Percentiles rank a stretch among this genome's conserved stretches.
Evolutionary conservation across 2,888 invertebrate species (phyloP).

Genomic region (Parnassius orleans): DNA sequence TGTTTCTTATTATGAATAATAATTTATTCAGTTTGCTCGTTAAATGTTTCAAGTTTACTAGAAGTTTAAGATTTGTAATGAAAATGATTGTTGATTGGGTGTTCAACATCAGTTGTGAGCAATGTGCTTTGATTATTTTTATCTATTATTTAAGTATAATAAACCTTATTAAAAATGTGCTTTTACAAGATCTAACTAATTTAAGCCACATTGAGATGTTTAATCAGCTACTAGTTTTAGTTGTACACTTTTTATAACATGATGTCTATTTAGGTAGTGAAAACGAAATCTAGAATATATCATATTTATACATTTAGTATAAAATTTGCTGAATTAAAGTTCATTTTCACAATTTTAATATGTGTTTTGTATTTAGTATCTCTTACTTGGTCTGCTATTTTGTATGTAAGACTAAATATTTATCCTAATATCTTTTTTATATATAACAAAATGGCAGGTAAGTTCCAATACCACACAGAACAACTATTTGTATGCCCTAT

Average conservation of each 20-base stretch:
- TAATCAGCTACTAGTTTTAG: constrained; percentile 81
- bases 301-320: constrained; percentile 82
- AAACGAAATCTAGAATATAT: constrained; percentile 80
- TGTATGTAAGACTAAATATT: not conserved
- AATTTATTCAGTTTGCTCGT: constrained; percentile 81
- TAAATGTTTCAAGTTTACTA: constrained; percentile 81
- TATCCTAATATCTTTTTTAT: no score
- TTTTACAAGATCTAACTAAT: constrained; percentile 80
- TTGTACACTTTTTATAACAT: constrained; percentile 82
- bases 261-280: constrained; percentile 80
- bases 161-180: constrained; percentile 74
- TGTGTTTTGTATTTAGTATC: constrained; percentile 48
- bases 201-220: constrained; percentile 80
- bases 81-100: constrained; percentile 70
- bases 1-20: constrained; percentile 79
- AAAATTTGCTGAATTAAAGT: constrained; percentile 81
- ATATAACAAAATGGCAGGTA: no score
- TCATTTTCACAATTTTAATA: constrained; percentile 79
- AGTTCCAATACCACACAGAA: no score
- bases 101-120: constrained; percentile 75
- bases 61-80: constrained; percentile 77
- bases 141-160: constrained; percentile 80
- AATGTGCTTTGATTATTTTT: constrained; percentile 77
- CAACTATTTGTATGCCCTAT: no score
- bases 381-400: constrained; percentile 18